phyloP scores from a whole-genome alignment of 2,888 invertebrate genomes.

The Acanthacorydalis orientalis region DNA sequence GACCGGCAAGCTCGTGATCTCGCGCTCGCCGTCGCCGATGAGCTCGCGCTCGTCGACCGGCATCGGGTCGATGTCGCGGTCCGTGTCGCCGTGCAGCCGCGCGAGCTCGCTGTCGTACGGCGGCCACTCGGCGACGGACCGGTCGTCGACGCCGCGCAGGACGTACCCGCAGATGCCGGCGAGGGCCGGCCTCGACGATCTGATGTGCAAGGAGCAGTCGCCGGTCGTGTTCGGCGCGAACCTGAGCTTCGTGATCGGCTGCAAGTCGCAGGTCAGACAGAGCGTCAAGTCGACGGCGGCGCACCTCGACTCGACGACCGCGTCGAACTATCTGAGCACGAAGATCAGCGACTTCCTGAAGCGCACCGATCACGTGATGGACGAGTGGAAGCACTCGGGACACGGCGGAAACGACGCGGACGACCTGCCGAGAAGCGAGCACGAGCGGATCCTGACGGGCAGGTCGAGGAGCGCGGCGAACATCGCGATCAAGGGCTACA shows the following conservation, averaged over 20 bases:
- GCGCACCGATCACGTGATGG: conserved; percentile 75
- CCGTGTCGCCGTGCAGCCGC: conserved; percentile 15
- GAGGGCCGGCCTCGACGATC: conserved; percentile 35
- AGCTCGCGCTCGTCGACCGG: conserved; percentile 7
- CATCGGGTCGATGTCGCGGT: background rate
- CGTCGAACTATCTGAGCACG: conserved; percentile 54
- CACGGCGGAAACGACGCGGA: conserved; percentile 35
- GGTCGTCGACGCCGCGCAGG: conserved; percentile 43
- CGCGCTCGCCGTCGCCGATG: conserved; percentile 11
- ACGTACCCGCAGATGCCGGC: conserved; percentile 47
- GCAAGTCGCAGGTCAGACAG: conserved; percentile 49
- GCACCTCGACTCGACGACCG: conserved; percentile 56
- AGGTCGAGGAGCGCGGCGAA: conserved; percentile 62
- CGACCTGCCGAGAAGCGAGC: conserved; percentile 19
- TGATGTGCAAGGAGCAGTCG: conserved; percentile 49
- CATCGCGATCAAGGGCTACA: conserved; percentile 69
- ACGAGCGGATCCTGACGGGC: conserved; percentile 25
- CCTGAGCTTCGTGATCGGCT: conserved; percentile 59
- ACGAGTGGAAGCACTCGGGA: conserved; percentile 65
- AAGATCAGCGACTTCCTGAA: conserved; percentile 67
- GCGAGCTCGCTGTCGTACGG: conserved; percentile 21
- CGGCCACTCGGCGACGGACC: conserved; percentile 10
- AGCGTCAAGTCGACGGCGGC: conserved; percentile 57
- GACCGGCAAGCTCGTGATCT: conserved; percentile 1
- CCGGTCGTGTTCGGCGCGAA: conserved; percentile 72